These are phyloP conservation scores for Anabacerthia variegaticeps DNA, from an alignment of 2,797 vertebrate genomes.

Conservation along the genomic window DNA sequence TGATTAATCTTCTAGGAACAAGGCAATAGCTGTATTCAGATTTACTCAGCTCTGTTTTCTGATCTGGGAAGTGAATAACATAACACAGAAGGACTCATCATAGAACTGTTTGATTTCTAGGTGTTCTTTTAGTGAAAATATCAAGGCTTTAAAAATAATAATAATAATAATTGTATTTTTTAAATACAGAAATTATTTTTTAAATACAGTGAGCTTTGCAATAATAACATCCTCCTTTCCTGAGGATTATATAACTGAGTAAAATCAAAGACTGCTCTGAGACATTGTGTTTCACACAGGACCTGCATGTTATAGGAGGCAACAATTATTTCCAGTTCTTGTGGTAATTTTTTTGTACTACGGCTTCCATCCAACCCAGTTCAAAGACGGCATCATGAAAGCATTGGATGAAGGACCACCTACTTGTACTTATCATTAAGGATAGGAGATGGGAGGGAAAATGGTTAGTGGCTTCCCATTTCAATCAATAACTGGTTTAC, in stretches of 20 bases:
- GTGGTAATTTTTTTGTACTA: slow-evolving; percentile 29
- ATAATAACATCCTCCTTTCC: slow-evolving; percentile 24
- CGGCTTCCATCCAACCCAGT: not conserved
- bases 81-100: not conserved
- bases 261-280: slow-evolving; percentile 46
- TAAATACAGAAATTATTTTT: not conserved
- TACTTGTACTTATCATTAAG: slow-evolving; percentile 41
- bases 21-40: not conserved
- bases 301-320: slow-evolving; percentile 46
- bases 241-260: slow-evolving; percentile 35
- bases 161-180: too few relatives aligned
- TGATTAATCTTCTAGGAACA: not conserved
- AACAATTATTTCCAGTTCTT: slow-evolving; percentile 59
- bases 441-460: not conserved
- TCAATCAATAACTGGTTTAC: not conserved
- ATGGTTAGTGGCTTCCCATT: slow-evolving; percentile 38
- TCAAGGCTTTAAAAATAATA: not conserved
- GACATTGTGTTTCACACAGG: slow-evolving; percentile 19
- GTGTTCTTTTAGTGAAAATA: not conserved
- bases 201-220: not conserved
- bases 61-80: not conserved
- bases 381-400: slow-evolving; percentile 37
- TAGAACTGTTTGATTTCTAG: not conserved
- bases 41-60: not conserved
- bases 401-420: slow-evolving; percentile 9